Base-by-base conservation (phyloP, 2,113 vertebrate species). In the Podocnemis expansa region DNA sequence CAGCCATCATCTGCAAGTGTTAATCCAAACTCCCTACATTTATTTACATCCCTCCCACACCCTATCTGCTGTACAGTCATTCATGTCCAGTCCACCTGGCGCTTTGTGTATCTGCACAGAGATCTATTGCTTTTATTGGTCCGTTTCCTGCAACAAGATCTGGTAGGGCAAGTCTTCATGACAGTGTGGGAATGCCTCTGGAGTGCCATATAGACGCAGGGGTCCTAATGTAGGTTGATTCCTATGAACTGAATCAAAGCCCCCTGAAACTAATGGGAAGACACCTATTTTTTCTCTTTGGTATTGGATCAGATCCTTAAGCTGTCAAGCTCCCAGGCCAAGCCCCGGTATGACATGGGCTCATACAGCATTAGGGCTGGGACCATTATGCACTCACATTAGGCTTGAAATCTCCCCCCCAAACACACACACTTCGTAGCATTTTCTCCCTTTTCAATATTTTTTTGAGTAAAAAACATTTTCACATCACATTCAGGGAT, bases 151-250 rank as follows among this genome's bases (percentile, higher is more conserved):
- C 81, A 45, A 4, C 5, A 8, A 4, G 31, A 75, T 75, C 81
- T 25, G 49, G 90, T 34, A 3, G 43, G 91, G 90, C 89, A 41
- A 78, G 84, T 41, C 63, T 67, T 2, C 34, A 6, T 49, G 29
- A 82, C 11, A 0, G 5, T 25, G 13, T 2, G 0, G n/a, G 90
- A 83, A 75, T 2, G 19, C 29, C 34, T 47, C 45, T 45, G 41
- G 73, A 49, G 55, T 29, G 82, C 5, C 41, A n/a, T 29, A 58
- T 88, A 11, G 5, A 6, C 54, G 29, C 10, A 88, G 73, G n/a
- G 43, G 27, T 80, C 85, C 25, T 89, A 25, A 7, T 85, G 19
- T 55, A 91, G 85, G 47, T 70, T n/a, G 91, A 22, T 27, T 78
- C 16, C n/a, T 79, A 1, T 0, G 83, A 79, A 85, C n/a, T 84